A percentile compares a stretch with the other conserved stretches of the same genome.
Conservation (phyloP, 2,113 vertebrate genomes). For the Prunella himalayana region DNA sequence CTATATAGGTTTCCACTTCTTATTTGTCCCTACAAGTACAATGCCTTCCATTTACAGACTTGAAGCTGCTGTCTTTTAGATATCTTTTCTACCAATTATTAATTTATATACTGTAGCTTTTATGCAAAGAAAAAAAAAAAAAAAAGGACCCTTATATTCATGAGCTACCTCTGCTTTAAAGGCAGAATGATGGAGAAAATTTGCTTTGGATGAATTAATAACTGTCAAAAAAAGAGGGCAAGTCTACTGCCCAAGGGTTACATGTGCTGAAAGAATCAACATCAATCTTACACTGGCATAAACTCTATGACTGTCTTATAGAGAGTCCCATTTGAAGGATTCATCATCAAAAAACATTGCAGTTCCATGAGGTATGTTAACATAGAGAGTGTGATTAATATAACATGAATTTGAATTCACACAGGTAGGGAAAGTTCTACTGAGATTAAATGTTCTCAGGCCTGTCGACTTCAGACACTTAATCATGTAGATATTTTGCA, state of each 20-base stretch:
- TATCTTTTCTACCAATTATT: background rate
- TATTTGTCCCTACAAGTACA: background rate
- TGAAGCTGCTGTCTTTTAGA: background rate
- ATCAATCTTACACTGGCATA: background rate
- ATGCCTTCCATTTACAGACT: background rate
- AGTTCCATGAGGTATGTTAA: background rate
- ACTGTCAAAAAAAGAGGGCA: background rate
- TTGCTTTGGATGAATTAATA: background rate
- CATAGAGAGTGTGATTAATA: background rate
- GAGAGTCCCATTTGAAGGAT: background rate
- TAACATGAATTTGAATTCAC: slow-evolving; percentile 8
- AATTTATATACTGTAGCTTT: background rate
- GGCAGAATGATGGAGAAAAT: background rate
- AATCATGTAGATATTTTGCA: background rate
- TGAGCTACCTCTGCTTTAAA: background rate
- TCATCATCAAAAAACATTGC: background rate
- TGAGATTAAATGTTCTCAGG: background rate
- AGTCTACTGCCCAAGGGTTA: background rate
- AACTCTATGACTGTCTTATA: background rate
- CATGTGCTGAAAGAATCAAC: background rate
- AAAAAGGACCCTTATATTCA: background rate
- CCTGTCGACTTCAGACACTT: background rate
- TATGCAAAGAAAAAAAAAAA: background rate
- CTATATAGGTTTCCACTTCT: background rate
- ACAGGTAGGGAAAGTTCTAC: background rate